Conservation (phyloP, 2,888 invertebrate genomes). For the Eupithecia subfuscata region DNA sequence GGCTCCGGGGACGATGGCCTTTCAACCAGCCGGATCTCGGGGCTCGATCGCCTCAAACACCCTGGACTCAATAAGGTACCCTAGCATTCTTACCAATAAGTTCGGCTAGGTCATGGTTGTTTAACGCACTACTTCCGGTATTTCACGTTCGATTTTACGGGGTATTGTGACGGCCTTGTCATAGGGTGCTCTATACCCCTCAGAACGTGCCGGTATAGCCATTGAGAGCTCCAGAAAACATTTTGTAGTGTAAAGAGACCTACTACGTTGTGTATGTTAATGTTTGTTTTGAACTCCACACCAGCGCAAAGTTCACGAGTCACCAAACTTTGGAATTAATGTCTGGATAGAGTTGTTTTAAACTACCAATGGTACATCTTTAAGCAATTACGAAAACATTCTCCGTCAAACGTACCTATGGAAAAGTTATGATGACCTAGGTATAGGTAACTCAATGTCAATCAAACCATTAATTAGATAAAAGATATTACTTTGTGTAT, state of each 20-base stretch:
- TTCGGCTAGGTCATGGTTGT: constrained; percentile 69
- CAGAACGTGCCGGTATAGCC: neutral
- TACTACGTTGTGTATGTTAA: constrained; percentile 48
- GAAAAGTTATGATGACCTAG: constrained; percentile 8
- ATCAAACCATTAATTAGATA: constrained; percentile 14
- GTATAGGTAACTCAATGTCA: constrained; percentile 20
- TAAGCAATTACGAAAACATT: neutral
- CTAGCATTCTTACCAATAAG: neutral
- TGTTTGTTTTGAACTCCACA: constrained; percentile 63
- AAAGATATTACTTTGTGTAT: neutral
- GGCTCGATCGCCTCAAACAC: constrained; percentile 87
- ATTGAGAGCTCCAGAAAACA: neutral
- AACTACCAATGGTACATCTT: neutral
- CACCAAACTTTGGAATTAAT: constrained; percentile 56
- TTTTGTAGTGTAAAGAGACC: constrained; percentile 52
- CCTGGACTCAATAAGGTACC: constrained; percentile 89
- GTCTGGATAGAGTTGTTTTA: neutral
- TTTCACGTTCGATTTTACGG: constrained; percentile 38
- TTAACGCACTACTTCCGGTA: constrained; percentile 52
- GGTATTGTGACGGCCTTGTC: constrained; percentile 22
- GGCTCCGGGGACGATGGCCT: constrained; percentile 85
- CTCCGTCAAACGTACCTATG: neutral
- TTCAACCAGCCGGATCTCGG: constrained; percentile 82
- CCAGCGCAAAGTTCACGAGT: constrained; percentile 62
- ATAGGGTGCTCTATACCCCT: neutral